Evolutionary conservation across 2,888 invertebrate species (phyloP).

Genomic region (Tipula helvola): DNA sequence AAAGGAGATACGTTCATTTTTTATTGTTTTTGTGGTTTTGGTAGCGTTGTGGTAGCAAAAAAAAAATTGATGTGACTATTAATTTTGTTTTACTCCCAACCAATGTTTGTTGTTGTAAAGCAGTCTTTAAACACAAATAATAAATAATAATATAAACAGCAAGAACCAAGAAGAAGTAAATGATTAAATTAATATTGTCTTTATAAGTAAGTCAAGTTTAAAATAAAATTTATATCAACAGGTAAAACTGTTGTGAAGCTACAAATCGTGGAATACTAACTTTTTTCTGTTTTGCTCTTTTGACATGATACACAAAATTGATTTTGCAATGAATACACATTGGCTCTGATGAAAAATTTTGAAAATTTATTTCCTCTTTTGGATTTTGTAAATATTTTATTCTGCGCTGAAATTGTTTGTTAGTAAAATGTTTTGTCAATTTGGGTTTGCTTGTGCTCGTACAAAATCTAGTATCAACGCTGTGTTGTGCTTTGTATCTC

Average conservation of each 20-base stretch:
- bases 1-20: background rate
- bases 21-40: background rate
- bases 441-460: too few relatives aligned
- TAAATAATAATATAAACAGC: background rate
- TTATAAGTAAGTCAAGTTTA: background rate
- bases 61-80: background rate
- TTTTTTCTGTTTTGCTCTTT: background rate
- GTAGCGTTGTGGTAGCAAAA: background rate
- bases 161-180: background rate
- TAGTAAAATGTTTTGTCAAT: too few relatives aligned
- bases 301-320: background rate
- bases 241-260: background rate
- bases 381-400: background rate
- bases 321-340: background rate
- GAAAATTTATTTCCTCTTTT: background rate
- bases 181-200: background rate
- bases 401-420: too few relatives aligned
- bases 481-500: too few relatives aligned
- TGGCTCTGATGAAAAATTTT: background rate
- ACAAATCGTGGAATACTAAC: background rate
- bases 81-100: background rate
- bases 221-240: background rate
- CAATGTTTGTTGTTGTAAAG: background rate
- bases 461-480: too few relatives aligned
- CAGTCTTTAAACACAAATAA: background rate